phyloP scores from a whole-genome alignment of 2,113 vertebrate species.

The Dasypus novemcinctus region DNA sequence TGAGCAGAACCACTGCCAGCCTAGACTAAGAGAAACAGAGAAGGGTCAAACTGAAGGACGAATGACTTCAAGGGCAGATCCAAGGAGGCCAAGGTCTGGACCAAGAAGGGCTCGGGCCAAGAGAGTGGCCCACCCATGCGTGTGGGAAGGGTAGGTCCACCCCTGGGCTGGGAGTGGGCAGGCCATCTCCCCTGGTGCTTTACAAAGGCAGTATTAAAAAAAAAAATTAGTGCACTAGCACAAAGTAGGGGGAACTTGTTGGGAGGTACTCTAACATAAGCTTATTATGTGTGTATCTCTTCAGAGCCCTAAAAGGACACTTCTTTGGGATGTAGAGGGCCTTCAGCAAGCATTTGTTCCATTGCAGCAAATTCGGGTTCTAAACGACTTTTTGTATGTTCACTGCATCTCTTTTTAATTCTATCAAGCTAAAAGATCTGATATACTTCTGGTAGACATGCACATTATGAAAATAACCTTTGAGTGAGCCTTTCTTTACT shows the following conservation, averaged over 20 bases:
- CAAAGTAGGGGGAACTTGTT: background rate
- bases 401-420: constrained; percentile 10
- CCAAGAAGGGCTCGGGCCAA: too few relatives aligned
- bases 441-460: background rate
- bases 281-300: background rate
- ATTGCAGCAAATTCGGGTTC: background rate
- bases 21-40: too few relatives aligned
- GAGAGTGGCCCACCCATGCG: too few relatives aligned
- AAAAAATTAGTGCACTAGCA: background rate
- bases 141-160: too few relatives aligned
- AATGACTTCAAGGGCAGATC: too few relatives aligned
- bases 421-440: constrained; percentile 29
- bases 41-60: too few relatives aligned
- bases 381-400: constrained; percentile 33
- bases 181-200: background rate
- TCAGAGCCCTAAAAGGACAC: background rate
- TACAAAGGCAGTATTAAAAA: background rate
- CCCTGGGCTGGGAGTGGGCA: too few relatives aligned
- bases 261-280: background rate
- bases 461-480: background rate
- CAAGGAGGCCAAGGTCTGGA: too few relatives aligned
- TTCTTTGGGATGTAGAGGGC: background rate
- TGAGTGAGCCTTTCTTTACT: background rate
- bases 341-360: background rate
- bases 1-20: too few relatives aligned